Evolutionary conservation across 2,888 invertebrate species (phyloP), one percentile per base, ranked within the genome.

Genomic region (Caradrina kadenii): DNA sequence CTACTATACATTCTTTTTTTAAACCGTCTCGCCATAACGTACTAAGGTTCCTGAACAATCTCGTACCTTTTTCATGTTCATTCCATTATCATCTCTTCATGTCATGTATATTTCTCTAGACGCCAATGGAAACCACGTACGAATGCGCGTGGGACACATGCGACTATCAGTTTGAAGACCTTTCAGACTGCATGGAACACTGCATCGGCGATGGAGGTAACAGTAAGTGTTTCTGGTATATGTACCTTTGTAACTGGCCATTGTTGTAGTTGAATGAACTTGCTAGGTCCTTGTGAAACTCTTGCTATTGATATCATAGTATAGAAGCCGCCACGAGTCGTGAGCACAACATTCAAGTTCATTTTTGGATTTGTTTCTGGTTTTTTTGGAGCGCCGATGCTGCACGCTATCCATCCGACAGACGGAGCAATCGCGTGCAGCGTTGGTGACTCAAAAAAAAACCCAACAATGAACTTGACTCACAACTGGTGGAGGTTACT

Each of bases 121-220:
- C 93, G 0, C 92, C 93, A 7, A 94, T 95, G 93, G 96, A 96
- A 80, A 94, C 91, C 88, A 97, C 98, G 0, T 99, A 96, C 90
- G 98, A 99, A 88, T 99, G 99, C 86, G 96, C 97, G 42, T 99
- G 99, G 99, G 98, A 98, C 87, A 97, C 97, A 63, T 99, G 99
- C 91, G 99, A 99, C 92, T 98, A 96, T 91, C 99, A 99, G 93
- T 99, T 99, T 89, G 99, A 99, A 88, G 98, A 99, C 82, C 96
- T 98, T 64, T 92, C 97, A 0, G 99, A 99, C 90, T 98, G 98
- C 79, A 97, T 98, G 89, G 99, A 99, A 80, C 99, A 99, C 90
- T 98, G 98, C 86, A 97, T 99, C 71, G 97, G 97, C 31, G 98
- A 98, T 85, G 97, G 97, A 76, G 97, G 97, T 80, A 97, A 96